A percentile compares a stretch with the other conserved stretches of the same genome.
Evolutionary conservation across 2,888 invertebrate species (phyloP).

Genomic region (Temnothorax unifasciatus): DNA sequence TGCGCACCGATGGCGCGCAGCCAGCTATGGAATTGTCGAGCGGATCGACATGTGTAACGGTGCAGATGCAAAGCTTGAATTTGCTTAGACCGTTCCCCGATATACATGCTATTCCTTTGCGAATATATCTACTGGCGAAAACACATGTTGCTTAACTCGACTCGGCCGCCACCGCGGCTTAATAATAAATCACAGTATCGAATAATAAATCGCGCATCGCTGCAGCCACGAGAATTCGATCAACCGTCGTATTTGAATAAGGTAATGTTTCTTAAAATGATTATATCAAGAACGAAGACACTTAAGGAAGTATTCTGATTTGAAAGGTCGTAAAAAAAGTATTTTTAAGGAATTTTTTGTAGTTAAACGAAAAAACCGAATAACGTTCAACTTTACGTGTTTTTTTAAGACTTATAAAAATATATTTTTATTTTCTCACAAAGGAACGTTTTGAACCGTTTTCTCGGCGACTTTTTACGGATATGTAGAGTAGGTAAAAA

Average conservation of each 20-base stretch:
- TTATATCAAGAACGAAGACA: neutral
- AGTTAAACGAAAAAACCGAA: too few relatives aligned
- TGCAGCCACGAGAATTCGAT: neutral
- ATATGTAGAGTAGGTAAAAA: too few relatives aligned
- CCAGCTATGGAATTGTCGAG: neutral
- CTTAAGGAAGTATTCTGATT: neutral
- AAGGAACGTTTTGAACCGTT: too few relatives aligned
- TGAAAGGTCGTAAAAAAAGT: too few relatives aligned
- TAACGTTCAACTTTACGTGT: too few relatives aligned
- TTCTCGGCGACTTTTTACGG: too few relatives aligned
- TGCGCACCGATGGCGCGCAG: neutral
- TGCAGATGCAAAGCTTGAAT: slow-evolving; percentile 12
- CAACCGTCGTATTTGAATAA: neutral
- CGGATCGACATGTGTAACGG: slow-evolving; percentile 34
- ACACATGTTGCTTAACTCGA: slow-evolving; percentile 18
- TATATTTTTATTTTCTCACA: too few relatives aligned
- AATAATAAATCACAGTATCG: slow-evolving; percentile 26
- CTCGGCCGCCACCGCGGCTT: neutral
- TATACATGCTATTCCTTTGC: neutral
- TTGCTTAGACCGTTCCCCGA: slow-evolving; percentile 8
- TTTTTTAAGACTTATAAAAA: too few relatives aligned
- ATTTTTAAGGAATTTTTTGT: too few relatives aligned
- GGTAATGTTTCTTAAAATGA: neutral
- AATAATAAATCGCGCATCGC: neutral
- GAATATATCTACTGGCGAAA: slow-evolving; percentile 15